A percentile compares a stretch with the other conserved stretches of the same genome.
These are phyloP conservation scores for Sebastes vulpes DNA, from an alignment of 2,797 vertebrate genomes.

Conservation along the genomic window DNA sequence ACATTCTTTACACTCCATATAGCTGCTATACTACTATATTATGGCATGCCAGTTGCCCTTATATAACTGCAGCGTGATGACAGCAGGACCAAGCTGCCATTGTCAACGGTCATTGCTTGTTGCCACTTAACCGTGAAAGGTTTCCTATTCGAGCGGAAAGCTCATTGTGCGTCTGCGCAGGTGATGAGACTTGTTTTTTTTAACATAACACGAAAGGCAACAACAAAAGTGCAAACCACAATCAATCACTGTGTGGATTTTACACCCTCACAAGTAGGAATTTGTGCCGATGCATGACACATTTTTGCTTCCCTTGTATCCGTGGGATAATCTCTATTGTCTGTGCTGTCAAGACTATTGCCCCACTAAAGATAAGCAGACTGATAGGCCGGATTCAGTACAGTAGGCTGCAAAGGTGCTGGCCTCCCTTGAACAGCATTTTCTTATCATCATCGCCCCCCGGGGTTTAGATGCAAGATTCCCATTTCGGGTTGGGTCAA, in stretches of 20 bases:
- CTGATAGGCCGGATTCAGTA: slow-evolving; percentile 60
- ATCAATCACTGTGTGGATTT: slow-evolving; percentile 25
- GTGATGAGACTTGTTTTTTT: slow-evolving; percentile 45
- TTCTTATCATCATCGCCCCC: slow-evolving; percentile 61
- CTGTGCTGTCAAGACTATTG: slow-evolving; percentile 61
- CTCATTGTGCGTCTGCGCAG: slow-evolving; percentile 50
- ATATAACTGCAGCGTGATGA: slow-evolving; percentile 68
- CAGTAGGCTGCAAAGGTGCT: slow-evolving; percentile 56
- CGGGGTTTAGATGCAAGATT: slow-evolving; percentile 52
- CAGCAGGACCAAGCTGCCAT: slow-evolving; percentile 49
- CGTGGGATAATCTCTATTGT: slow-evolving; percentile 53
- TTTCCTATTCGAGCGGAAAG: slow-evolving; percentile 47
- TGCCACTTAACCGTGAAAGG: slow-evolving; percentile 58
- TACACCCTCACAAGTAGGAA: slow-evolving; percentile 8
- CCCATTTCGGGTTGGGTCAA: slow-evolving; percentile 44
- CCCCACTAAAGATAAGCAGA: slow-evolving; percentile 76
- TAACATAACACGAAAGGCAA: slow-evolving; percentile 5
- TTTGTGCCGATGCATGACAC: slow-evolving; percentile 29
- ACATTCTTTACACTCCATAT: slow-evolving; percentile 49
- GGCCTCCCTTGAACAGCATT: slow-evolving; percentile 34
- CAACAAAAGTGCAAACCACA: slow-evolving; percentile 24
- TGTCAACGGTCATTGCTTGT: slow-evolving; percentile 63
- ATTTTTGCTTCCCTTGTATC: slow-evolving; percentile 46
- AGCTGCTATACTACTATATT: slow-evolving; percentile 12
- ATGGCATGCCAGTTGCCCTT: slow-evolving; percentile 46